Evolutionary conservation across 2,113 vertebrate species (phyloP).

Genomic region (Spermophilus dauricus): DNA sequence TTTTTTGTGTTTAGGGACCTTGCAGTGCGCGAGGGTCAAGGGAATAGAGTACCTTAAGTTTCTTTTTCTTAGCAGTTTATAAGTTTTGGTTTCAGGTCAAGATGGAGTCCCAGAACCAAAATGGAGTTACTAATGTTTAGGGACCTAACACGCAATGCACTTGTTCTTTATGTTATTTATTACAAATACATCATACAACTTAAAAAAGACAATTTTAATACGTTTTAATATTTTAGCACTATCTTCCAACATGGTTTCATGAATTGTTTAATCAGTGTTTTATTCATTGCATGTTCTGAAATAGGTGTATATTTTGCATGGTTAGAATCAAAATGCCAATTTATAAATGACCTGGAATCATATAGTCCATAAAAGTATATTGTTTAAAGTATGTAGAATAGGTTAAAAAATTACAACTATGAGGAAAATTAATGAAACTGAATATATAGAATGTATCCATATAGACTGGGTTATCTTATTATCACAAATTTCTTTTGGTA

Average conservation of each 20-base stretch:
- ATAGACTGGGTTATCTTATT: not conserved
- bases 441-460: not conserved
- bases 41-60: too few species aligned
- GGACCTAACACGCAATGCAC: not conserved
- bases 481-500: constrained; percentile 27
- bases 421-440: not conserved
- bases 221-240: constrained; percentile 32
- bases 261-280: not conserved
- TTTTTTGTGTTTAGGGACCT: too few species aligned
- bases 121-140: too few species aligned
- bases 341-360: not conserved
- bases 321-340: not conserved
- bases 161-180: not conserved
- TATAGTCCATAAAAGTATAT: not conserved
- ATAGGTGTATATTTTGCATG: not conserved
- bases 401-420: not conserved
- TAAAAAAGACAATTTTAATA: not conserved
- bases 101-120: too few species aligned
- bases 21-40: too few species aligned
- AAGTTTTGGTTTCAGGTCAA: too few species aligned
- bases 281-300: not conserved
- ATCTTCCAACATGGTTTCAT: not conserved
- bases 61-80: too few species aligned
- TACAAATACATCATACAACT: not conserved
- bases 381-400: not conserved